These are phyloP conservation scores for Eledone cirrhosa DNA, from an alignment of 2,888 invertebrate genomes.

Conservation along the genomic window DNA sequence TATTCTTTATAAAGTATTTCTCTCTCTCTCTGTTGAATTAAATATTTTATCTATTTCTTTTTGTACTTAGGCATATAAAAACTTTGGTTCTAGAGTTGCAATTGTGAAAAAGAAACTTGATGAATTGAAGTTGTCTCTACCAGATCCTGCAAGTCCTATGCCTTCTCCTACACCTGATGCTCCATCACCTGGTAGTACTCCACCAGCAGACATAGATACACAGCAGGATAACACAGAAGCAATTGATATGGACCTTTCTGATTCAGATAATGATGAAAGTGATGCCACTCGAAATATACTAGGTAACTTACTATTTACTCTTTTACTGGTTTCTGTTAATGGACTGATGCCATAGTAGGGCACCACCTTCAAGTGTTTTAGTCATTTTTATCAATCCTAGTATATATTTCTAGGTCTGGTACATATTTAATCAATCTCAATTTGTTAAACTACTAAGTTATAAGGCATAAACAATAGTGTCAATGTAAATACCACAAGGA, in stretches of 20 bases:
- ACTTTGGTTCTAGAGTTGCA: slow-evolving; percentile 88
- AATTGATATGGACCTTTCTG: slow-evolving; percentile 62
- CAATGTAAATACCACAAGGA: no score
- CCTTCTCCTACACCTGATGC: slow-evolving; percentile 75
- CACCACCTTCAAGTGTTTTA: no score
- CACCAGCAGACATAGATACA: slow-evolving; percentile 39
- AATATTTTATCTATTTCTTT: background rate
- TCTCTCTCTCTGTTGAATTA: no score
- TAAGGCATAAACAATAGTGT: no score
- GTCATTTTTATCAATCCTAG: no score
- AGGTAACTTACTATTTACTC: slow-evolving; percentile 35
- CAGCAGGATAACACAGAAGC: slow-evolving; percentile 54
- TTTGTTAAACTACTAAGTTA: no score
- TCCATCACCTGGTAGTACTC: slow-evolving; percentile 79
- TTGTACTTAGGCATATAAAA: slow-evolving; percentile 84
- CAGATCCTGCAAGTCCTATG: slow-evolving; percentile 73
- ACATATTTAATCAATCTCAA: no score
- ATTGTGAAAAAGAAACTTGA: slow-evolving; percentile 85
- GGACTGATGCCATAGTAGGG: no score
- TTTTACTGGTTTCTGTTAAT: no score
- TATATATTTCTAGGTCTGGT: no score
- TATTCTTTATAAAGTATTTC: no score
- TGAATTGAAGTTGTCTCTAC: slow-evolving; percentile 78
- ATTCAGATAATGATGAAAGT: slow-evolving; percentile 42
- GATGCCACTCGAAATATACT: slow-evolving; percentile 26